A percentile compares a stretch with the other conserved stretches of the same genome.
Conservation (phyloP, 2,888 invertebrate species). For the Catocala sponsa region DNA sequence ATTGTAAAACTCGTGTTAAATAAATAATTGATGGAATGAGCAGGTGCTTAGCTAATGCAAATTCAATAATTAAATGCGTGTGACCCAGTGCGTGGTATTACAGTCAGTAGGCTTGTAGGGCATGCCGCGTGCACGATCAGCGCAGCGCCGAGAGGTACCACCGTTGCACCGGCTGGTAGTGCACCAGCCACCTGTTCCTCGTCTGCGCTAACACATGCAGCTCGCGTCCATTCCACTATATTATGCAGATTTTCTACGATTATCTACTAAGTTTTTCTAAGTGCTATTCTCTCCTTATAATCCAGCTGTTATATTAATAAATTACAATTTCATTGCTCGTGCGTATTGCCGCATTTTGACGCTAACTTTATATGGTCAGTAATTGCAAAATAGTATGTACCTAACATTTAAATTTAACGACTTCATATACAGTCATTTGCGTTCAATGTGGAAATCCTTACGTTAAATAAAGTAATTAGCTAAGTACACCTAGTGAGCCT, state of each 20-base stretch:
- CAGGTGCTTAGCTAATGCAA: conserved; percentile 25
- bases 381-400: no score
- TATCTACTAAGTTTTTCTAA: conserved; percentile 14
- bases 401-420: no score
- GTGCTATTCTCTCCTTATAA: conserved; percentile 1
- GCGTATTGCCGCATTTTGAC: background rate
- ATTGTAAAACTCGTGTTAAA: background rate
- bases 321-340: background rate
- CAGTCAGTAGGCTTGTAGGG: conserved; percentile 40
- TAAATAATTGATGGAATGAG: conserved; percentile 22
- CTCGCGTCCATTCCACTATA: conserved; percentile 30
- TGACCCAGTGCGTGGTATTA: conserved; percentile 41
- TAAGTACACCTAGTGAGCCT: conserved; percentile 12
- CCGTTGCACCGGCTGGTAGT: no score
- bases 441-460: background rate
- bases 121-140: conserved; percentile 25
- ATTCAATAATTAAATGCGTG: conserved; percentile 27
- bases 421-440: no score
- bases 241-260: conserved; percentile 46
- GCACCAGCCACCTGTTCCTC: conserved; percentile 22
- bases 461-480: conserved; percentile 19
- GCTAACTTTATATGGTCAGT: background rate
- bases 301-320: conserved; percentile 8
- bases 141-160: background rate
- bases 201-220: conserved; percentile 51